Evolutionary conservation across 1,140 invertebrate genomes (phyloP).

Genomic region (Cylas formicarius): DNA sequence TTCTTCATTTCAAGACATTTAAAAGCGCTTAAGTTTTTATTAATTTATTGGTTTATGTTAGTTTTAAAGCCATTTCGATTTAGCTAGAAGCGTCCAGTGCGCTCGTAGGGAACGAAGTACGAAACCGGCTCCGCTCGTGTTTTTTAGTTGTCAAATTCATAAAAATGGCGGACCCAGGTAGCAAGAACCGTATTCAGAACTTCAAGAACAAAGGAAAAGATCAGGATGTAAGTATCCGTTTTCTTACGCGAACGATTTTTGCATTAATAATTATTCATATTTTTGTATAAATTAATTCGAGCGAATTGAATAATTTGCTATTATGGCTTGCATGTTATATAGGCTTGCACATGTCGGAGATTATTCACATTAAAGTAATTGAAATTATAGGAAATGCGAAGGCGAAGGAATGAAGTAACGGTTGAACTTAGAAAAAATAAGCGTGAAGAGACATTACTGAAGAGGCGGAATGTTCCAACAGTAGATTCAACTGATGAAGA

Average conservation of each 20-base stretch:
- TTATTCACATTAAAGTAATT: no score
- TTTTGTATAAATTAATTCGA: background rate
- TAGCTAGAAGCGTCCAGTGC: no score
- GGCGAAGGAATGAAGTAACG: slow-evolving; percentile 89
- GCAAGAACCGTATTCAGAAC: slow-evolving; percentile 78
- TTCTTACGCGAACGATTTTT: background rate
- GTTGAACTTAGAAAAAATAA: slow-evolving; percentile 95
- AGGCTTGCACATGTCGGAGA: no score
- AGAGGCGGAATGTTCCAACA: slow-evolving; percentile 87
- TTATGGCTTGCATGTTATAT: no score
- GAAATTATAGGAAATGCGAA: slow-evolving; percentile 78
- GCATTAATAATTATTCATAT: background rate
- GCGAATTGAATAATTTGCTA: background rate
- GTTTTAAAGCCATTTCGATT: no score
- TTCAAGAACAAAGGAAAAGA: slow-evolving; percentile 98
- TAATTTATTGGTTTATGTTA: no score
- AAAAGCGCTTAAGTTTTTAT: no score
- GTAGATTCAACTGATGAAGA: slow-evolving; percentile 76
- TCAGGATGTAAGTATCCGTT: slow-evolving; percentile 82
- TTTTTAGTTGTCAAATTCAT: slow-evolving; percentile 40
- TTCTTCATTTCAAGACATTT: no score
- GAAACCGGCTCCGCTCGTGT: no score
- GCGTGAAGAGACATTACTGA: slow-evolving; percentile 91
- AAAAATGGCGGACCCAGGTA: slow-evolving; percentile 73
- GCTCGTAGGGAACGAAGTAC: no score